Base-by-base conservation (phyloP, 2,797 vertebrate species). In the Limosa lapponica region DNA sequence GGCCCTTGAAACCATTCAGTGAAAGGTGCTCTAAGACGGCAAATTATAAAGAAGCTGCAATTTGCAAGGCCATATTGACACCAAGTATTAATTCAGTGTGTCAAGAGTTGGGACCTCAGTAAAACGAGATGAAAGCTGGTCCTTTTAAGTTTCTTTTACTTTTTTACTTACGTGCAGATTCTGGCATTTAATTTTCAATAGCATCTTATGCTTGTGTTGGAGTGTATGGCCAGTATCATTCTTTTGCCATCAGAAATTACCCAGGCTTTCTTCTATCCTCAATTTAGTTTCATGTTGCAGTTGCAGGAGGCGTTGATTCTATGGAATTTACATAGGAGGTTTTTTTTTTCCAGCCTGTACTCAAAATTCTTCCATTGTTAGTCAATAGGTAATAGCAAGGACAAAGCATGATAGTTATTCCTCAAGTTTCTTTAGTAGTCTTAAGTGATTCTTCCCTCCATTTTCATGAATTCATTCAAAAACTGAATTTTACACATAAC, bases 381-480 rank as follows among this genome's bases (percentile, higher is more conserved):
- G 96, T 96, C 90, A 75, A 81, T 54, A 83, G 52, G 48, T 75
- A 87, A 87, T 10, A 65, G 59, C 81, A 95, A 94, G 75, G 94
- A 89, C 39, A 71, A 82, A 93, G 12, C 16, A 44, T 52, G 23
- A 46, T 66, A 48, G 44, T 17, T 69, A 59, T 82, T 86, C 44
- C 24, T 84, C 70, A 62, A 54, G 51, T n/a, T 93, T n/a, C 54
- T 72, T 82, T 54, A 55, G 74, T 62, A 94, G 37, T 32, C 54
- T 58, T 34, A 64, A 52, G 46, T 62, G 34, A 37, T 43, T 87
- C 54, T 54, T 52, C 27, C 18, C 30, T 94, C 27, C 14, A 5
- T 81, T 61, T 78, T 75, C 58, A 65, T 78, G 62, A 78, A 74
- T 89, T 90, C 52, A 65, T 91, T 94, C 79, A 49, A 90, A 64